Evolutionary conservation across 2,888 invertebrate species (phyloP), one percentile per base, ranked within the genome.

Genomic region (Nineta flava): DNA sequence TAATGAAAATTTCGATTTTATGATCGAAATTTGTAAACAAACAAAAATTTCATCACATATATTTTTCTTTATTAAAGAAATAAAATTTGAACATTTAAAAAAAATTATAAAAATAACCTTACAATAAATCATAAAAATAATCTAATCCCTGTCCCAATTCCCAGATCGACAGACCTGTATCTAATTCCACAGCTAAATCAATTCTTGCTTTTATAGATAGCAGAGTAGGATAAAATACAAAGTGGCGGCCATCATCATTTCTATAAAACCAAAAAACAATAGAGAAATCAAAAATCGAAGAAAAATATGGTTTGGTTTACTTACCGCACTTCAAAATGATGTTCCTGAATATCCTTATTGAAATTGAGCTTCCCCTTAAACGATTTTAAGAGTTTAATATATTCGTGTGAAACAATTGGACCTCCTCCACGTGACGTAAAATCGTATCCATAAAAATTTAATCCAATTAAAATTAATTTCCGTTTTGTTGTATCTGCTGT

Each of bases 131-230:
- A 65, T 92, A 95, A 67, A 95, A 95, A 65, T 90, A 95, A 67
- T 92, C 85, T 15, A 95, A 70, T 17, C 95, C 95, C 68, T 96
- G 95, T 0, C 95, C 95, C n/a, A 94, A 68, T 64, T 96, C 95
- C 95, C 95, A 95, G 58, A 96, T 81, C 0, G 93, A 85, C 43
- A 95, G 72, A 0, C 94, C 93, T 2, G 83, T 83, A 9, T 87
- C 85, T 48, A 90, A 72, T 61, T 87, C 78, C 51, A 74, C 69
- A 0, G 91, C 90, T 46, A 94, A 68, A 51, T 90, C 79, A 13
- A 95, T 69, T 55, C 95, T 73, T 61, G 78, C 74, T 54, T 86
- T 75, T 55, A 95, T 80, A 0, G 94, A 93, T 60, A 80, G 76
- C n/a, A 94, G 67, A 0, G 92, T 87, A 3, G 95, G 95, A 69